Conservation (phyloP, 2,888 invertebrate genomes). For the Tupiocoris notatus region DNA sequence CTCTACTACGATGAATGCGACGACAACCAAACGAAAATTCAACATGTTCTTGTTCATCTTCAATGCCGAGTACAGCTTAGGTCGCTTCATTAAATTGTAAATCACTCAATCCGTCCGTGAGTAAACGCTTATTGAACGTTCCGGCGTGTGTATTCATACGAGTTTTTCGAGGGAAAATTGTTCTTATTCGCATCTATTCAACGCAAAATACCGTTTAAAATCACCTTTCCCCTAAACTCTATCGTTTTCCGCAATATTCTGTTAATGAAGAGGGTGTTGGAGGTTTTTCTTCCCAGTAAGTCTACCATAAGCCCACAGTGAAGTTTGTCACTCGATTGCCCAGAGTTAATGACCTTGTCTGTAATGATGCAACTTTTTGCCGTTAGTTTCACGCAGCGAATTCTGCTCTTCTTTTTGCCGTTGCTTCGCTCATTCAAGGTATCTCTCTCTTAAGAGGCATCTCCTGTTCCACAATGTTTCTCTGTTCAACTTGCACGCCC, state of each 20-base stretch:
- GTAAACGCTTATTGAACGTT: no score
- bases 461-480: background rate
- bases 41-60: no score
- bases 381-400: slow-evolving; percentile 6
- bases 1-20: no score
- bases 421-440: background rate
- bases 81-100: no score
- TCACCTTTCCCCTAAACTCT: no score
- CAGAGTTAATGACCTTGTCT: slow-evolving; percentile 44
- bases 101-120: no score
- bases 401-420: background rate
- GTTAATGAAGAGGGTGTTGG: slow-evolving; percentile 15
- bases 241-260: background rate
- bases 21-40: no score
- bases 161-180: no score
- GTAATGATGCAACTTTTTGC: slow-evolving; percentile 44
- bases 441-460: slow-evolving; percentile 8
- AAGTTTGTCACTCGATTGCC: slow-evolving; percentile 42
- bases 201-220: background rate
- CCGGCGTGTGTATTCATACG: no score
- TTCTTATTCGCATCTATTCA: background rate
- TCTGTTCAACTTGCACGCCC: background rate
- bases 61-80: no score
- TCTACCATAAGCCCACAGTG: slow-evolving; percentile 31
- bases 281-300: slow-evolving; percentile 10